These are phyloP conservation scores for Tylochromis polylepis DNA, from an alignment of 2,113 vertebrate genomes.

Conservation along the genomic window DNA sequence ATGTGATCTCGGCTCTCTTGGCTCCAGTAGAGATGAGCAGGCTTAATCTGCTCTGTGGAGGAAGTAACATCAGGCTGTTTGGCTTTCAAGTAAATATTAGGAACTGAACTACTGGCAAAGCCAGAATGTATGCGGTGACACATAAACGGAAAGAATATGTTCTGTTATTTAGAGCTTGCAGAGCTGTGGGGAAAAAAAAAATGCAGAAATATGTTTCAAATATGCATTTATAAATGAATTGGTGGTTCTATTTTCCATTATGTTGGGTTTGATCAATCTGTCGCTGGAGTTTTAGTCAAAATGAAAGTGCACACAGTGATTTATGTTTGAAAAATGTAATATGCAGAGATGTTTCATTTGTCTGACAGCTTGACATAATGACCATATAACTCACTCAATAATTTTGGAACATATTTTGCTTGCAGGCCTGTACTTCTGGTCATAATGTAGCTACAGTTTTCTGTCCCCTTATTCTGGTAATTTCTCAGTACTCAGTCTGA, in stretches of 20 bases:
- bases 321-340: not conserved
- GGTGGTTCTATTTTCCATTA: not conserved
- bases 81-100: conserved; percentile 25
- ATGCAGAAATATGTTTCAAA: not conserved
- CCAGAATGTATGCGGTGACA: not conserved
- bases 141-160: not conserved
- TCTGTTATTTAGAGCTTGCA: not conserved
- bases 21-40: conserved; percentile 8
- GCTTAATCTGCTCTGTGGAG: conserved; percentile 22
- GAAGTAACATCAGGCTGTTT: conserved; percentile 28
- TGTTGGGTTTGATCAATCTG: not conserved
- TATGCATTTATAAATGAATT: not conserved
- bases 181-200: not conserved
- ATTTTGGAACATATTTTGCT: not conserved
- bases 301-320: not conserved
- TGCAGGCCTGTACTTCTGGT: not conserved
- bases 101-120: not conserved
- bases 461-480: not conserved
- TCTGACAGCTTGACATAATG: not conserved
- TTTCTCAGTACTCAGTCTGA: not conserved
- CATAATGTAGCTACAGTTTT: not conserved
- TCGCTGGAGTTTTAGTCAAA: not conserved
- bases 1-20: not conserved
- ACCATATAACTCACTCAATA: not conserved
- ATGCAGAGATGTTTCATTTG: not conserved